Conservation (phyloP, 2,888 invertebrate species). For the Pseudococcus longispinus region DNA sequence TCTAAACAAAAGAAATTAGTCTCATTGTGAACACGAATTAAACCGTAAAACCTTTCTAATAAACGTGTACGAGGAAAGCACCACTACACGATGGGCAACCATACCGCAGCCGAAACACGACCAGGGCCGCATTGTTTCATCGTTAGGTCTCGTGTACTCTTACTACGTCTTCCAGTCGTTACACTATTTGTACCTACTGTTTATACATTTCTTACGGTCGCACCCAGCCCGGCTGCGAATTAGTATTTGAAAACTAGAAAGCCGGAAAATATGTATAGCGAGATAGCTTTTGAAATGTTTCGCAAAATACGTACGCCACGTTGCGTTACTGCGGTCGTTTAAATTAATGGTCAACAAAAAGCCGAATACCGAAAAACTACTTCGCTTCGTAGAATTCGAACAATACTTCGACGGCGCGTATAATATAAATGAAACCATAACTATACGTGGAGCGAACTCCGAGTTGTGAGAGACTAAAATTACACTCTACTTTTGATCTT, state of each 20-base stretch:
- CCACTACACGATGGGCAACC: neutral
- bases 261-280: neutral
- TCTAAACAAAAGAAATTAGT: neutral
- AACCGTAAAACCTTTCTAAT: neutral
- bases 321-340: neutral
- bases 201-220: neutral
- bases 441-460: neutral
- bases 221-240: neutral
- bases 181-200: neutral
- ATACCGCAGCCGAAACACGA: neutral
- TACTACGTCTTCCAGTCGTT: neutral
- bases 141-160: neutral
- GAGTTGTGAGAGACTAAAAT: neutral
- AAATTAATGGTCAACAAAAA: constrained; percentile 29
- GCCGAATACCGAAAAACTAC: constrained; percentile 3
- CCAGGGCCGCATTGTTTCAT: neutral
- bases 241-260: neutral
- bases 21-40: neutral
- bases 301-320: neutral
- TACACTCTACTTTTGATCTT: too few relatives aligned
- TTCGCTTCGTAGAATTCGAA: constrained; percentile 18
- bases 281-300: neutral
- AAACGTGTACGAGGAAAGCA: neutral
- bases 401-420: neutral
- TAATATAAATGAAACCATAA: neutral